Conservation (phyloP, 2,797 vertebrate species). For the Microcaecilia unicolor region DNA sequence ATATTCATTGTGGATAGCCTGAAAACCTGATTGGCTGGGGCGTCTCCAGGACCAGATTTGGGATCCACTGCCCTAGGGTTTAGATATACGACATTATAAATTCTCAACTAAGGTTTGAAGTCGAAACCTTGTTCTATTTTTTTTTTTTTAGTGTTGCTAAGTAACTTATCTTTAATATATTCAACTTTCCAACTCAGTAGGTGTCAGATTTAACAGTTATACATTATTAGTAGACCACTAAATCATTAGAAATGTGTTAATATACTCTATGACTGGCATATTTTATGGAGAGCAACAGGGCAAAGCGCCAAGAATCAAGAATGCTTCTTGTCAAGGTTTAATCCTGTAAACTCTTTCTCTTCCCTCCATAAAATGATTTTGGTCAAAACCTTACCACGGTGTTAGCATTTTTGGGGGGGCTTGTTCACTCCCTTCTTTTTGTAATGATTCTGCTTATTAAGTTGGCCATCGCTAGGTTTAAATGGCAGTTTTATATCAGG, state of each 20-base stretch:
- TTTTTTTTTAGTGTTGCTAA: not conserved
- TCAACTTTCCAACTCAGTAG: not conserved
- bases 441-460: not conserved
- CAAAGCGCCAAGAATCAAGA: no score
- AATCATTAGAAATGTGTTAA: not conserved
- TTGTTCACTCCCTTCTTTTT: no score
- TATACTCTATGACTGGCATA: not conserved
- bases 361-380: no score
- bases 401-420: no score
- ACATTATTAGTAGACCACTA: not conserved
- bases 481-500: rapidly evolving
- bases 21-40: no score
- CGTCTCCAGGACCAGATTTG: no score
- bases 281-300: not conserved
- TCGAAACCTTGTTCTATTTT: not conserved
- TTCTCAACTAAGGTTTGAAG: rapidly evolving
- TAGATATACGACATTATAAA: not conserved
- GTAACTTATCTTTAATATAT: not conserved
- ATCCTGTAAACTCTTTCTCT: no score
- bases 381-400: no score
- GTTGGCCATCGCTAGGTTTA: not conserved
- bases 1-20: no score
- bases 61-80: no score
- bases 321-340: no score
- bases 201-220: not conserved